Base-by-base conservation (phyloP, 1,140 invertebrate genomes). In the Orchestia grillus region DNA sequence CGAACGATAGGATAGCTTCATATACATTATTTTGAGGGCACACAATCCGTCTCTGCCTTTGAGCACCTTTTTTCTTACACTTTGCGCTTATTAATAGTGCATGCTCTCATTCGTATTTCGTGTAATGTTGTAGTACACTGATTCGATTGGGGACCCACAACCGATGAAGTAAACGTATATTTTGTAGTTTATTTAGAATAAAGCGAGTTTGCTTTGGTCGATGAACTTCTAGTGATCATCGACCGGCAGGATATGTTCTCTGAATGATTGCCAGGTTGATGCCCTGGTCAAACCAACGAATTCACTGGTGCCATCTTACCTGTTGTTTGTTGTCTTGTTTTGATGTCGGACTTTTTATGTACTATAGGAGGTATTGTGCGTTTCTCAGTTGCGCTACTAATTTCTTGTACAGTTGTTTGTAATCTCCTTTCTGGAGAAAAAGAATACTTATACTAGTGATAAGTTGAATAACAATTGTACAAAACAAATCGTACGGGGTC, bases 381-480 rank as follows among this genome's bases (percentile, higher is more conserved):
- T 44, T 94, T 45, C 88, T 90, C 88, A 90, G 92, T 94, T 94
- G 44, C 92, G 92, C 92, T 94, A 94, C 92, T 94, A 94, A 94
- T 94, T 94, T 45, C 92, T 92, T 94, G 92, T 94, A 94, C 92
- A 94, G 92, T 45, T 90, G 43, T 94, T 94, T 45, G 92, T 94
- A 94, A 94, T 16, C 92, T 94, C 92, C 44, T 41, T 94, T 19
- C 41, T 16, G 44, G 92, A 94, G 44, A 45, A 45, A 45, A 94
- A 47, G 44, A 94, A 94, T 94, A 94, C 92, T 94, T 94, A 94
- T 94, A 94, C 92, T 94, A 94, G 92, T 45, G 44, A 94, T 94
- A 94, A 94, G 88, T 42, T 94, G 23, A 94, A 94, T 94, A 94
- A 94, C 92, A 94, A 94, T 94, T 94, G 92, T 94, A 94, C 92